These are phyloP conservation scores for Hypocryptadius cinnamomeus DNA, from an alignment of 2,113 vertebrate genomes.

Conservation along the genomic window DNA sequence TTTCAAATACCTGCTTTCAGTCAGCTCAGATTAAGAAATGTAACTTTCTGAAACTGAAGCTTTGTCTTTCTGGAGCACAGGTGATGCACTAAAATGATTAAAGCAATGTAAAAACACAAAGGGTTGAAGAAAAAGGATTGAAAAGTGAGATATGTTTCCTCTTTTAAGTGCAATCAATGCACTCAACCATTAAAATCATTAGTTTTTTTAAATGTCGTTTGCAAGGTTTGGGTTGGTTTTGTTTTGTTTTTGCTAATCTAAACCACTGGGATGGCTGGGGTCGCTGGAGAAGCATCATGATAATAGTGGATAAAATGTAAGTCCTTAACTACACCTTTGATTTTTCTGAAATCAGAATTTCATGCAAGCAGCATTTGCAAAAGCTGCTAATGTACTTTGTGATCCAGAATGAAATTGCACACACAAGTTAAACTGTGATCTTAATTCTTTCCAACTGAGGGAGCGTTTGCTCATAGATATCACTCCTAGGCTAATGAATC, in stretches of 20 bases:
- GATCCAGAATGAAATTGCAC: background rate
- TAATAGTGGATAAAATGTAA: background rate
- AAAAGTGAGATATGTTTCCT: background rate
- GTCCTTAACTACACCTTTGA: background rate
- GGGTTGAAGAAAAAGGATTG: background rate
- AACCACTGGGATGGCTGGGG: background rate
- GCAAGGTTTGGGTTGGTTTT: background rate
- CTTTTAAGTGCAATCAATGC: background rate
- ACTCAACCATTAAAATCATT: background rate
- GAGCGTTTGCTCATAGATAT: background rate
- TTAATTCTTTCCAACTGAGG: background rate
- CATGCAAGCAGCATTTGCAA: background rate
- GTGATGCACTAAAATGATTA: background rate
- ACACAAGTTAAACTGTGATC: background rate
- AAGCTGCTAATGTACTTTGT: background rate
- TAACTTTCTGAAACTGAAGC: background rate
- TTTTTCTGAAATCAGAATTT: background rate
- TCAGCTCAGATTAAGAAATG: background rate
- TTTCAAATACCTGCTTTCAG: background rate
- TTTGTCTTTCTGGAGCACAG: background rate
- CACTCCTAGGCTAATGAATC: background rate
- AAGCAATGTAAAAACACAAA: background rate
- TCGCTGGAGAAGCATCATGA: background rate
- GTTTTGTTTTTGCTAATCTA: background rate
- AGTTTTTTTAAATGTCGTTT: background rate